Evolutionary conservation across 2,888 invertebrate species (phyloP).

Genomic region (Latheticus oryzae): DNA sequence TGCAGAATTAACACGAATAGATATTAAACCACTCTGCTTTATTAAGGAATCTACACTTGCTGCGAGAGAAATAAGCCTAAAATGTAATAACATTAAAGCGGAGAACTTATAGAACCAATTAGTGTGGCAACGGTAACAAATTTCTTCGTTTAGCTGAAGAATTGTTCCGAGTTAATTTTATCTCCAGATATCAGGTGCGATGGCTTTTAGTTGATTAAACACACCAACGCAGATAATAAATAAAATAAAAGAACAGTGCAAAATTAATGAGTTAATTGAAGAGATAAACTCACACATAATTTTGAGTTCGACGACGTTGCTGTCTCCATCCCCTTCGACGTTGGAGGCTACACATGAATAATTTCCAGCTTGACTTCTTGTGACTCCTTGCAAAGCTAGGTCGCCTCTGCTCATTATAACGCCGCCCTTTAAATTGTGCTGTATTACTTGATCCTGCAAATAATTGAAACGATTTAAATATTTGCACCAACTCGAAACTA

Average conservation of each 20-base stretch:
- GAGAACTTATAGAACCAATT: conserved; percentile 3
- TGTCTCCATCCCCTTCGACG: conserved; percentile 90
- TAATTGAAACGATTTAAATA: conserved; percentile 34
- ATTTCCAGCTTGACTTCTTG: conserved; percentile 84
- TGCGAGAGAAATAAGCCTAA: conserved; percentile 3
- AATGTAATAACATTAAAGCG: not conserved
- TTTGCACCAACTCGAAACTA: conserved; percentile 16
- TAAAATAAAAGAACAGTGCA: too few species aligned
- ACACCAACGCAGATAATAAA: too few species aligned
- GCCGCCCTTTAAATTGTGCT: conserved; percentile 87
- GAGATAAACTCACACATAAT: conserved; percentile 87
- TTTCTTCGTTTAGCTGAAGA: too few species aligned
- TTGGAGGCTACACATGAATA: conserved; percentile 92
- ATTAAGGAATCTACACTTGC: too few species aligned
- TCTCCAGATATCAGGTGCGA: too few species aligned
- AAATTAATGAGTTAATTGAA: not conserved
- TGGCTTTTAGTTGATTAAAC: too few species aligned
- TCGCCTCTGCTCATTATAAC: conserved; percentile 87
- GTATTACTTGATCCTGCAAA: conserved; percentile 82
- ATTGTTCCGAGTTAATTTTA: too few species aligned
- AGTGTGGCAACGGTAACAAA: too few species aligned
- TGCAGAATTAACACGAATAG: too few species aligned
- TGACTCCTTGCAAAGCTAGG: conserved; percentile 84
- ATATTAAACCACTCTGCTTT: too few species aligned
- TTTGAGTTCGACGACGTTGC: conserved; percentile 82